Base-by-base conservation (phyloP, 2,797 vertebrate species). In the Onychomys leucogaster region DNA sequence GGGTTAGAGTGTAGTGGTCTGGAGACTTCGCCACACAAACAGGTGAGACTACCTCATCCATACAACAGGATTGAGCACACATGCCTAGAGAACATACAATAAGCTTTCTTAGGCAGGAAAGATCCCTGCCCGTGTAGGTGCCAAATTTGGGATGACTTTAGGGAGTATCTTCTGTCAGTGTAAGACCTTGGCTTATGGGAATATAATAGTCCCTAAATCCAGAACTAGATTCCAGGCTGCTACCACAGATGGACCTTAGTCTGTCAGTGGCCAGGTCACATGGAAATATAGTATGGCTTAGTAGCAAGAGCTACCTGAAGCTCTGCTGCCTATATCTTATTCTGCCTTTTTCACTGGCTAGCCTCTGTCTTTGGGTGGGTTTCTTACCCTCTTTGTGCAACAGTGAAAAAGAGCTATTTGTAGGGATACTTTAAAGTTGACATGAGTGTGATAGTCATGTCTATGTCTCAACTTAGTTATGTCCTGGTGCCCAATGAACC, bases 51-150 rank as follows among this genome's bases (percentile, higher is more conserved):
- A 41, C 0, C 5, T 95, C 5, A 13, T 2, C 94, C 82, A 6
- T 0, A 49, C 71, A 0, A 80, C 91, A 98, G 95, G 96, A 96
- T 96, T 98, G 95, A 98, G 93, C 94, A 97, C 96, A 97, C 97
- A 96, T 90, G 93, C 96, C 97, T 94, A 96, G 96, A 95, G 98
- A 98, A 97, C 96, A 97, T 95, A 94, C 59, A 73, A 98, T 96
- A 98, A 90, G 95, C 94, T 98, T 98, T 11, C 19, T 67, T 85
- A 34, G 10, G 61, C 61, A 49, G 43, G 19, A 85, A 85, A 32
- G 19, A 67, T 49, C 1, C 94, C 90, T 80, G 95, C 94, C 95
- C 52, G 27, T 94, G 96, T 97, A 98, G 97, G 94, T 98, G 96
- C 97, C 94, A 96, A 46, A 92, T 69, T 94, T 27, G 9, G 10